Evolutionary conservation across 2,888 invertebrate genomes (phyloP).

Genomic region (Entomobrya proxima): DNA sequence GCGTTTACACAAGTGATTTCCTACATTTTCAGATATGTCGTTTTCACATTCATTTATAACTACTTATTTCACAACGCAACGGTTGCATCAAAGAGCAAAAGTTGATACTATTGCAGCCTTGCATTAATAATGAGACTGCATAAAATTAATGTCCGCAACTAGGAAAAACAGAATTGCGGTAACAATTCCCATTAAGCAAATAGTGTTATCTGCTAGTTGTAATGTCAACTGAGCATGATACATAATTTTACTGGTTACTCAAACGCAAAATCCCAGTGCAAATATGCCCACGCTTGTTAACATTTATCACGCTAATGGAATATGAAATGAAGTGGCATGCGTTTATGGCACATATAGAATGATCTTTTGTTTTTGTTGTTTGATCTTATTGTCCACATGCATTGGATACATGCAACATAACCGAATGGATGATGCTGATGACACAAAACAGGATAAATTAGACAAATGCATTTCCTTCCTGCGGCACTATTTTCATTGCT

Average conservation of each 20-base stretch:
- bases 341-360: slow-evolving; percentile 21
- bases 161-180: not conserved
- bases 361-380: not conserved
- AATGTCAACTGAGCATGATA: not conserved
- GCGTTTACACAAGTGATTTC: no score
- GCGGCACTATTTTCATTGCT: not conserved
- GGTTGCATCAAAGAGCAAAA: no score
- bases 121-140: no score
- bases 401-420: not conserved
- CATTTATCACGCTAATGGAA: slow-evolving; percentile 54
- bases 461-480: slow-evolving; percentile 54
- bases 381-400: not conserved
- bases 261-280: not conserved
- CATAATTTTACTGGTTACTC: not conserved
- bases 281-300: not conserved
- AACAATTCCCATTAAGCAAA: not conserved
- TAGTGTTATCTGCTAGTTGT: not conserved
- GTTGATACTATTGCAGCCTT: no score
- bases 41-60: no score
- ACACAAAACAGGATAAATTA: slow-evolving; percentile 56
- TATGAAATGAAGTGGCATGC: slow-evolving; percentile 54
- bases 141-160: no score
- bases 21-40: no score
- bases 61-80: no score
- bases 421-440: slow-evolving; percentile 40